Percentiles rank a stretch among this genome's conserved stretches.
phyloP scores from a whole-genome alignment of 2,888 invertebrate genomes.

The Ectemnius cavifrons region DNA sequence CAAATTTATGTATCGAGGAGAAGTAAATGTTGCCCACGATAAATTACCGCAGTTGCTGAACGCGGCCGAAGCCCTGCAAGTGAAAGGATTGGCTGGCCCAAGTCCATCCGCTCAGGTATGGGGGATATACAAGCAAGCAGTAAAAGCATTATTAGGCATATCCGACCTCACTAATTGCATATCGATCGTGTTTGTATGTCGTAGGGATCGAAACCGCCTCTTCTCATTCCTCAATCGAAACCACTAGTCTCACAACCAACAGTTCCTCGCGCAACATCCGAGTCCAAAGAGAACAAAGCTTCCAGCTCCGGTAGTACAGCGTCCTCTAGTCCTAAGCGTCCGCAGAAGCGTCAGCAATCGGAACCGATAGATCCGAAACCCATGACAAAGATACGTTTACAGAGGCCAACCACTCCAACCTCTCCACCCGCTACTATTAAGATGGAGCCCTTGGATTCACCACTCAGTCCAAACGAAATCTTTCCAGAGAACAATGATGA shows the following conservation, averaged over 20 bases:
- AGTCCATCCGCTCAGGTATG: conserved; percentile 72
- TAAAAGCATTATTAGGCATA: background rate
- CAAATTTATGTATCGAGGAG: conserved; percentile 94
- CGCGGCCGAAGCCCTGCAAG: conserved; percentile 90
- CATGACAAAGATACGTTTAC: conserved; percentile 74
- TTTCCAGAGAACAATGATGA: conserved; percentile 69
- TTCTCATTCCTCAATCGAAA: conserved; percentile 71
- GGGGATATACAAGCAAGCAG: background rate
- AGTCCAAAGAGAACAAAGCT: conserved; percentile 69
- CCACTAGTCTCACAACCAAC: conserved; percentile 57
- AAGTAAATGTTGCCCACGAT: conserved; percentile 92
- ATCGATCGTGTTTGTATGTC: too few relatives aligned
- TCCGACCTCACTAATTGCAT: background rate
- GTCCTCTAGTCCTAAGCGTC: conserved; percentile 70
- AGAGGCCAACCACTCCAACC: conserved; percentile 67
- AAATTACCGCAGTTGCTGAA: conserved; percentile 89
- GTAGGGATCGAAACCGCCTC: conserved; percentile 69
- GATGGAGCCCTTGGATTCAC: conserved; percentile 73
- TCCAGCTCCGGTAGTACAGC: conserved; percentile 55
- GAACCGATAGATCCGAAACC: conserved; percentile 66
- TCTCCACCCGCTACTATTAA: conserved; percentile 70
- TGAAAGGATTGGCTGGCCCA: conserved; percentile 82
- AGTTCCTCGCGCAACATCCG: conserved; percentile 54
- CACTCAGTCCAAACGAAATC: conserved; percentile 72
- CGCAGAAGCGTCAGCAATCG: conserved; percentile 68